Base-by-base conservation (phyloP, 2,797 vertebrate species). In the Sciurus carolinensis region DNA sequence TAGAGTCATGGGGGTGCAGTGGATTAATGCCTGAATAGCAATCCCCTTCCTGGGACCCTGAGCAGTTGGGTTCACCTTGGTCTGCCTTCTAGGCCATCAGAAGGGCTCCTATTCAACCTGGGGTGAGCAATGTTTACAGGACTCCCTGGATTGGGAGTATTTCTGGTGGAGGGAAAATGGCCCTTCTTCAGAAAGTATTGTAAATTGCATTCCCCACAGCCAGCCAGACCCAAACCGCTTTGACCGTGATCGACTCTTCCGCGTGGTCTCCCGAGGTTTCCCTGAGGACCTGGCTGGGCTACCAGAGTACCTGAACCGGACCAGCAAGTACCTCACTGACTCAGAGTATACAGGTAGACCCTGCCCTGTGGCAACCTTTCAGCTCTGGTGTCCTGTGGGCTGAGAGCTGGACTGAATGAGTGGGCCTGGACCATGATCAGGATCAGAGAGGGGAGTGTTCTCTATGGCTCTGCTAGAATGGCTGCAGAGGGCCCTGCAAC, bases 321-420 rank as follows among this genome's bases (percentile, higher is more conserved):
- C 95, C 64, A 98, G 97, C 96, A 99, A 98, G 86, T 98, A 98
- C 87, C 98, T 99, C 95, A 98, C 98, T 0, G 98, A 99, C 93
- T 95, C 97, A 0, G 97, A 98, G 71, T 99, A 98, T 96, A 99
- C 96, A 98, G 99, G 99, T 99, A 98, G 26, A 84, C n/a, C 64
- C 81, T 67, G 44, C 30, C 42, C 36, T 59, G 59, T 62, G 59
- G 59, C 59, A 10, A 26, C 24, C 24, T 62, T 62, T 26, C 7
- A 24, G 59, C 9, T 62, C 59, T 62, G 59, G 59, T 62, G 24
- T 62, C 59, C 59, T 62, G 7, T 62, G 59, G 22, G 59, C 24
- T 62, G 59, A 62, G 22, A 62, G 59, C 22, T 73, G 36, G 64
- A 77, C 52, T 15, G 42, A 30, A 18, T 7, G 59, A 42, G 57